Conservation (phyloP, 2,113 vertebrate species). For the Nothoprocta pentlandii region DNA sequence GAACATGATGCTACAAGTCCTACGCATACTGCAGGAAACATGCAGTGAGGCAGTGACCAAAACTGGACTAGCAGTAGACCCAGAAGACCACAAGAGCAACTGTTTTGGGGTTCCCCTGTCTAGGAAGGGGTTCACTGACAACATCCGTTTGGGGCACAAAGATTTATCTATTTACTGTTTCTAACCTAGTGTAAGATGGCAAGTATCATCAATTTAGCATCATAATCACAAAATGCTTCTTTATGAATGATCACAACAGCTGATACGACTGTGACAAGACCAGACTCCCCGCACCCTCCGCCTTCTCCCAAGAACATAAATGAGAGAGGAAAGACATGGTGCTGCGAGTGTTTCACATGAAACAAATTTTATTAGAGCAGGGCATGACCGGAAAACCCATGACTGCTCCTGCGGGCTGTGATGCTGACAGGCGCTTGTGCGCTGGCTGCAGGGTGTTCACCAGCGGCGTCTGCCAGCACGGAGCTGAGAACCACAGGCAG, state of each 20-base stretch:
- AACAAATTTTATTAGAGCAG: not conserved
- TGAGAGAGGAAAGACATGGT: not conserved
- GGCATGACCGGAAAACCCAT: not conserved
- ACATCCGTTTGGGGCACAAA: not conserved
- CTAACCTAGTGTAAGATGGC: not conserved
- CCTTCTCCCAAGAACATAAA: not conserved
- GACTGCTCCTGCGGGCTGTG: not conserved
- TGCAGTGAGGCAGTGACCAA: rapidly evolving
- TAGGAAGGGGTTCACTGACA: not conserved
- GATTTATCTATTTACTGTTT: not conserved
- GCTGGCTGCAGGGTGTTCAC: not conserved
- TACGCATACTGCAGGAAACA: not conserved
- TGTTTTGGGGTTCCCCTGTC: not conserved
- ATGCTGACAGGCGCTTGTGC: rapidly evolving
- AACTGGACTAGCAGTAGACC: not conserved
- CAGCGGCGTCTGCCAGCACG: not conserved
- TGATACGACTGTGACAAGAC: not conserved
- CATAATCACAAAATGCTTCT: not conserved
- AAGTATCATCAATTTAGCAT: not conserved
- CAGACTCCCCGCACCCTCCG: not conserved
- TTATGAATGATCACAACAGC: not conserved
- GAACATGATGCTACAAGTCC: not conserved
- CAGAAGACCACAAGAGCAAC: not conserved
- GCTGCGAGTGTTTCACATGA: not conserved
- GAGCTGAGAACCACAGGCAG: not conserved